These are phyloP conservation scores for Epinotia ramella DNA, from an alignment of 2,888 invertebrate species.

Conservation along the genomic window DNA sequence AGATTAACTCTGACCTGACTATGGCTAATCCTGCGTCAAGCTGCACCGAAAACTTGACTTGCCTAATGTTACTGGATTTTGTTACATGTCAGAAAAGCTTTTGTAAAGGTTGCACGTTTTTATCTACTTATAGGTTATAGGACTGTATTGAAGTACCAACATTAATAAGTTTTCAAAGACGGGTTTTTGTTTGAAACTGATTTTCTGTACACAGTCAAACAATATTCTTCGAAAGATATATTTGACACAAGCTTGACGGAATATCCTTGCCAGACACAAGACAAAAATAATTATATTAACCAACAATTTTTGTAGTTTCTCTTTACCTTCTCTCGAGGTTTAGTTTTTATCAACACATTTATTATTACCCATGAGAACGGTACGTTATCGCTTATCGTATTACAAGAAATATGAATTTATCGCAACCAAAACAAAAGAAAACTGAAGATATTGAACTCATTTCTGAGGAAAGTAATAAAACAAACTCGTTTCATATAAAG, in stretches of 20 bases:
- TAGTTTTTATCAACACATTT: too few species aligned
- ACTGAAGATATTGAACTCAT: background rate
- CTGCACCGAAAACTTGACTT: background rate
- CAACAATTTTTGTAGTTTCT: too few species aligned
- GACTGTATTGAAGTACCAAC: background rate
- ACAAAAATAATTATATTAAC: too few species aligned
- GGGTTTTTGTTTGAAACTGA: too few species aligned
- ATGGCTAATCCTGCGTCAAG: constrained; percentile 8
- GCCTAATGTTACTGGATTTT: background rate
- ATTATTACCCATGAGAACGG: too few species aligned
- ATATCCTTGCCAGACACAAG: too few species aligned
- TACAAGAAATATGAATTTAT: background rate
- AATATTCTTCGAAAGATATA: too few species aligned
- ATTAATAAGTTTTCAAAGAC: background rate
- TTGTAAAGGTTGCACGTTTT: too few species aligned
- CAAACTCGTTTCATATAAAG: constrained; percentile 22
- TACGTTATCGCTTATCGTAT: background rate
- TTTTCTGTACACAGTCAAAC: too few species aligned
- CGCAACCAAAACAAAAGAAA: background rate
- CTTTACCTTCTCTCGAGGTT: too few species aligned
- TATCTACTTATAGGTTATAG: background rate
- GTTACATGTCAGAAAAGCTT: too few species aligned
- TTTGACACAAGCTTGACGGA: too few species aligned
- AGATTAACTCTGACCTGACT: constrained; percentile 27
- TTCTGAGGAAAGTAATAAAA: background rate